Evolutionary conservation across 1,140 invertebrate genomes (phyloP).

Genomic region (Lethrus apterus): DNA sequence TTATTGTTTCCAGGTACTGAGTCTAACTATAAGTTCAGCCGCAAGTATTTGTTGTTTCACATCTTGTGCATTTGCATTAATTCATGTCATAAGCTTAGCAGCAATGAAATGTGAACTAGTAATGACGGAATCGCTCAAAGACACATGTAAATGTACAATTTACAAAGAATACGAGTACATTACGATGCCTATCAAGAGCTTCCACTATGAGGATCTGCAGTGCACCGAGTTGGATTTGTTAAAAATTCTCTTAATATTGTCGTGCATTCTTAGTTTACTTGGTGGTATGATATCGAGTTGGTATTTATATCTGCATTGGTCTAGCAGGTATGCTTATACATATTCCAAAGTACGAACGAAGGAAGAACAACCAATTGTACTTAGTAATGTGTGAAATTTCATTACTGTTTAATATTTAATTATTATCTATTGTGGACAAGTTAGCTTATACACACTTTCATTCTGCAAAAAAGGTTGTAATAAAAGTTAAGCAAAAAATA

Average conservation of each 20-base stretch:
- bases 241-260: conserved; percentile 38
- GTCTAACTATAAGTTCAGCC: conserved; percentile 38
- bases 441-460: background rate
- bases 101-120: conserved; percentile 38
- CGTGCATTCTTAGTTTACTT: conserved; percentile 37
- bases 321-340: conserved; percentile 38
- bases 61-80: conserved; percentile 40
- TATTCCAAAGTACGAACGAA: conserved; percentile 39
- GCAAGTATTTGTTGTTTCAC: conserved; percentile 39
- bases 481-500: too few relatives aligned
- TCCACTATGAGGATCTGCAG: conserved; percentile 42
- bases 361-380: conserved; percentile 31
- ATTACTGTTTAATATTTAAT: background rate
- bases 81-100: conserved; percentile 41
- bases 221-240: conserved; percentile 43
- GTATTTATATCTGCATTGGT: conserved; percentile 45
- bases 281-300: conserved; percentile 39
- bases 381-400: conserved; percentile 17
- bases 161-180: conserved; percentile 15
- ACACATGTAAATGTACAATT: conserved; percentile 35
- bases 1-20: conserved; percentile 37
- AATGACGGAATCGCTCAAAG: conserved; percentile 30
- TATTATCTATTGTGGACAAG: background rate
- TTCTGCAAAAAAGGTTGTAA: too few relatives aligned
- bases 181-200: conserved; percentile 25